Base-by-base conservation (phyloP, 2,888 invertebrate genomes). In the Thymelicus lineola region DNA sequence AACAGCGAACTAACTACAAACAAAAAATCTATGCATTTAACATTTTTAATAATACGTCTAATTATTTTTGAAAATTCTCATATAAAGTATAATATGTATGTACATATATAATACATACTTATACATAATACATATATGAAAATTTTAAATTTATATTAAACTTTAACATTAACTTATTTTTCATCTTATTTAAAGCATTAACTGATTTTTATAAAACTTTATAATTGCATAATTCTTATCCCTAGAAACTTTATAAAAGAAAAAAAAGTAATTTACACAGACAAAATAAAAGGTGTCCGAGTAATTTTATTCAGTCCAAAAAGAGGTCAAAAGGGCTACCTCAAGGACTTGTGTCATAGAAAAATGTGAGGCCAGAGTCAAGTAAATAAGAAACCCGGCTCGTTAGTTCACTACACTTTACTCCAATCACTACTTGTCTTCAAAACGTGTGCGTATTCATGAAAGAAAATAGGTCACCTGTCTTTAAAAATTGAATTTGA, bases 321-420 rank as follows among this genome's bases (percentile, higher is more conserved):
- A 53, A 53, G 53, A 53, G 53, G 53, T 53, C 53, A 53, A 53
- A 53, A 20, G 10, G 0, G 53, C 48, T 50, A 50, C 53, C 53
- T 53, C 53, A 53, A 53, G 20, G 10, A 53, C 53, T 53, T 53
- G 53, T 20, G 20, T 53, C 53, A 53, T 53, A 53, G 20, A 53
- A 53, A n/a, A 53, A 20, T 53, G 53, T 53, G 53, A 20, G 20
- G 20, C 53, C 12, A 53, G 20, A 10, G 53, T 53, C 20, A 53
- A 20, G 53, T 20, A 53, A 53, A 20, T 53, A 53, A 53, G 53
- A 53, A 53, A 53, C 20, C 20, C 20, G 20, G 20, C 20, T 53
- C 53, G 53, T 53, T 53, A 53, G 53, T 53, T 17, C 17, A 20
- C 20, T 20, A 4, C 20, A 53, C 20, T 53, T 53, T 53, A 53